Evolutionary conservation across 2,113 vertebrate species (phyloP).

Genomic region (Dipodomys stephensi): DNA sequence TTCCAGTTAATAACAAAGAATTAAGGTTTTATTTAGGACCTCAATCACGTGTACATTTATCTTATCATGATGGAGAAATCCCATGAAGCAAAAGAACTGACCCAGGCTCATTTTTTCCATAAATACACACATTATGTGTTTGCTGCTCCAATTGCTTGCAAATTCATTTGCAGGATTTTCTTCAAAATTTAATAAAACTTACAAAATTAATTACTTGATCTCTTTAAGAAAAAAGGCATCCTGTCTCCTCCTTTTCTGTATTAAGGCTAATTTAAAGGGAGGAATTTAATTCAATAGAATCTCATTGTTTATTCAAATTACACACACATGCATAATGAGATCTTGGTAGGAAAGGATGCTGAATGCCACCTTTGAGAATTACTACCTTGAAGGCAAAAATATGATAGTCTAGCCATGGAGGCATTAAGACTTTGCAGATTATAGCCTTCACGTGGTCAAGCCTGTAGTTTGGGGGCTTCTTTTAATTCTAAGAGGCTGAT

Average conservation of each 20-base stretch:
- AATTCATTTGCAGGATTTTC: conserved; percentile 78
- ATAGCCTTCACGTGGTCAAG: background rate
- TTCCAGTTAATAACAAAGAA: background rate
- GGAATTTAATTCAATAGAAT: conserved; percentile 72
- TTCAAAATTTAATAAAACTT: conserved; percentile 77
- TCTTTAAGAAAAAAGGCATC: conserved; percentile 62
- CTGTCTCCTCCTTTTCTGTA: conserved; percentile 72
- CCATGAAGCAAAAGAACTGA: background rate
- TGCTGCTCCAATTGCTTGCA: conserved; percentile 66
- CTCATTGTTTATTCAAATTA: conserved; percentile 74
- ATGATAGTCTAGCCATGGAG: conserved; percentile 16
- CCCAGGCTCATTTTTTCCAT: background rate
- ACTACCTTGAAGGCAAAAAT: conserved; percentile 59
- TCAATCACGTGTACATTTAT: background rate
- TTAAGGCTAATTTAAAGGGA: conserved; percentile 78
- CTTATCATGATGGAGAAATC: conserved; percentile 5
- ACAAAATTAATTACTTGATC: conserved; percentile 78
- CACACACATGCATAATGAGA: conserved; percentile 46
- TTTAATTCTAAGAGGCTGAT: background rate
- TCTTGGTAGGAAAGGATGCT: conserved; percentile 59
- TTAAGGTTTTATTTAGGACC: background rate
- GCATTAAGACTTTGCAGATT: conserved; percentile 13
- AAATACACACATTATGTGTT: conserved; percentile 40
- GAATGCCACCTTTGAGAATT: conserved; percentile 1
- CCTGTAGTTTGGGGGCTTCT: background rate